phyloP scores from a whole-genome alignment of 2,797 vertebrate species.

The Pangasius krempfi region DNA sequence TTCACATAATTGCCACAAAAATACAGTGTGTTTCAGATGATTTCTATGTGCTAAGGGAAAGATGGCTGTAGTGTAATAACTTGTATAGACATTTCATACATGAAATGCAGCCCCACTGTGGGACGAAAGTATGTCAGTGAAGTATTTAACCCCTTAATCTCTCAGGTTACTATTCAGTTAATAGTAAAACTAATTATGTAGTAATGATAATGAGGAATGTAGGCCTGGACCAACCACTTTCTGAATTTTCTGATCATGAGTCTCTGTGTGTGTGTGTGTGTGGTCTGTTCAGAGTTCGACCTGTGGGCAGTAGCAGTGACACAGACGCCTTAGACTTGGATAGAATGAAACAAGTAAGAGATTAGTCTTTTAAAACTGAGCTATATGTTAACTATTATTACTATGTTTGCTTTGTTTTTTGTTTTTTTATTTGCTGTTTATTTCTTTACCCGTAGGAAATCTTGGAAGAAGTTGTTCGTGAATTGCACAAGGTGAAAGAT shows the following conservation, averaged over 20 bases:
- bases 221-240: not conserved
- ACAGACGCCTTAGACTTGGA: conserved; percentile 93
- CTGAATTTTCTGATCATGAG: not conserved
- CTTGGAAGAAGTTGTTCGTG: conserved; percentile 96
- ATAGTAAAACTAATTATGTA: not conserved
- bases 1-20: not conserved
- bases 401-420: not conserved
- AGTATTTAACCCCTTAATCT: not conserved
- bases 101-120: not conserved
- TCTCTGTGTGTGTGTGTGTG: not conserved
- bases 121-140: no score
- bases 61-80: not conserved
- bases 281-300: conserved; percentile 82
- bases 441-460: conserved; percentile 83
- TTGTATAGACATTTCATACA: not conserved
- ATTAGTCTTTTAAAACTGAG: not conserved
- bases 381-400: not conserved
- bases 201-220: not conserved
- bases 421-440: not conserved
- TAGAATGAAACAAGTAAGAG: conserved; percentile 94
- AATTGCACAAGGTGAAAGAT: conserved; percentile 98
- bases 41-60: not conserved
- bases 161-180: not conserved
- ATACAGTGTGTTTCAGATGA: not conserved
- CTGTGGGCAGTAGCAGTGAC: conserved; percentile 85